Conservation (phyloP, 2,888 invertebrate genomes). For the Tortricodes alternella region DNA sequence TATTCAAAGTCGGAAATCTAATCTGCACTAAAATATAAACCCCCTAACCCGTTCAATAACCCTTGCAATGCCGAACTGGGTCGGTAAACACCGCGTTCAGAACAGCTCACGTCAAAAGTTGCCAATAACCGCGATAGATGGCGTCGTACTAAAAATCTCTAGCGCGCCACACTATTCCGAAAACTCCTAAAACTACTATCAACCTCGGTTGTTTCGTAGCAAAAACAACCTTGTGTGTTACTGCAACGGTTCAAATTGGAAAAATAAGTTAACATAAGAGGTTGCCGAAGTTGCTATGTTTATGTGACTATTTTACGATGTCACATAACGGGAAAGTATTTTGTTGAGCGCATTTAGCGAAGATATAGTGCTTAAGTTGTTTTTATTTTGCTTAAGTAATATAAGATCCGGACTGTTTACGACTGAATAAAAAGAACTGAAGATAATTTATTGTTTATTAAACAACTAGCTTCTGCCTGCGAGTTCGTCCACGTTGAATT, state of each 20-base stretch:
- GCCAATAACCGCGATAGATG: conserved; percentile 74
- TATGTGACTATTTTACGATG: conserved; percentile 12
- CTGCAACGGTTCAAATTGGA: background rate
- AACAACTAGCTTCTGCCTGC: too few relatives aligned
- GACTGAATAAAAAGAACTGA: background rate
- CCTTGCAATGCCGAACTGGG: conserved; percentile 50
- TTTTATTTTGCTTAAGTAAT: conserved; percentile 5
- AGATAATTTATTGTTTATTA: too few relatives aligned
- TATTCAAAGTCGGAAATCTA: too few relatives aligned
- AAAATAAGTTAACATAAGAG: background rate
- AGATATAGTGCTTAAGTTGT: conserved; percentile 8
- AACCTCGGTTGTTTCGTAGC: background rate
- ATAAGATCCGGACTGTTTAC: background rate
- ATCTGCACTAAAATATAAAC: background rate
- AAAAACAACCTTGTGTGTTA: background rate
- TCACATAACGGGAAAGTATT: conserved; percentile 17
- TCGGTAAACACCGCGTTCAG: conserved; percentile 65
- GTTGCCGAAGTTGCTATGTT: background rate
- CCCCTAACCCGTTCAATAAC: conserved; percentile 1
- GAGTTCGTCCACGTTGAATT: too few relatives aligned
- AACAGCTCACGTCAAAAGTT: conserved; percentile 57
- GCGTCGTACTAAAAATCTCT: conserved; percentile 60
- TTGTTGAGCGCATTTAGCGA: conserved; percentile 14
- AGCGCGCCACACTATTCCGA: conserved; percentile 16
- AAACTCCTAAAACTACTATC: background rate